phyloP scores from a whole-genome alignment of 2,797 vertebrate species.

The Sebastes kiyomatsui region DNA sequence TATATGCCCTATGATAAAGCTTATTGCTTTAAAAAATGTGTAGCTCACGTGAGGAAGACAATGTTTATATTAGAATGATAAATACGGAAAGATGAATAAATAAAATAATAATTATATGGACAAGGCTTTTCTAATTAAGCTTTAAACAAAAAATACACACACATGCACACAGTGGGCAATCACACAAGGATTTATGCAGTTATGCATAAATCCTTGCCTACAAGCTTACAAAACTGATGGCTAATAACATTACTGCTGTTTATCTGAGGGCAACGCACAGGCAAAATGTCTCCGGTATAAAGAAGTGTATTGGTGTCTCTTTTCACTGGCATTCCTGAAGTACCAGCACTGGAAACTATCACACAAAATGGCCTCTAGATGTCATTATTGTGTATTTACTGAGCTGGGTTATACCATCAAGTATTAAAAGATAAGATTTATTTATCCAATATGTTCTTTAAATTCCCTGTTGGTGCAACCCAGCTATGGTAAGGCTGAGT shows the following conservation, averaged over 20 bases:
- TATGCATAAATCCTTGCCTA: conserved; percentile 27
- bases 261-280: conserved; percentile 17
- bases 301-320: not conserved
- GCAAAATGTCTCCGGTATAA: not conserved
- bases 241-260: conserved; percentile 19
- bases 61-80: conserved; percentile 36
- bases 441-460: not conserved
- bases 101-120: not conserved
- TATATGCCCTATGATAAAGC: conserved; percentile 51
- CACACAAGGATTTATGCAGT: conserved; percentile 1
- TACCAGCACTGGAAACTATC: conserved; percentile 29
- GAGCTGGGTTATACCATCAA: conserved; percentile 5
- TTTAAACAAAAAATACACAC: not conserved
- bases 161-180: not conserved
- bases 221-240: conserved; percentile 9
- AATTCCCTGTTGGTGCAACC: conserved; percentile 3
- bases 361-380: conserved; percentile 6
- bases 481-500: conserved; percentile 14
- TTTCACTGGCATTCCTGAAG: conserved; percentile 33
- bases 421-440: not conserved
- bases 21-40: conserved; percentile 71
- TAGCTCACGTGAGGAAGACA: conserved; percentile 64
- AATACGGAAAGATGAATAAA: conserved; percentile 39
- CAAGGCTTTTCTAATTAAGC: conserved; percentile 6
- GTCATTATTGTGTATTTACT: not conserved